phyloP scores from a whole-genome alignment of 2,113 vertebrate species.

The Willisornis vidua region DNA sequence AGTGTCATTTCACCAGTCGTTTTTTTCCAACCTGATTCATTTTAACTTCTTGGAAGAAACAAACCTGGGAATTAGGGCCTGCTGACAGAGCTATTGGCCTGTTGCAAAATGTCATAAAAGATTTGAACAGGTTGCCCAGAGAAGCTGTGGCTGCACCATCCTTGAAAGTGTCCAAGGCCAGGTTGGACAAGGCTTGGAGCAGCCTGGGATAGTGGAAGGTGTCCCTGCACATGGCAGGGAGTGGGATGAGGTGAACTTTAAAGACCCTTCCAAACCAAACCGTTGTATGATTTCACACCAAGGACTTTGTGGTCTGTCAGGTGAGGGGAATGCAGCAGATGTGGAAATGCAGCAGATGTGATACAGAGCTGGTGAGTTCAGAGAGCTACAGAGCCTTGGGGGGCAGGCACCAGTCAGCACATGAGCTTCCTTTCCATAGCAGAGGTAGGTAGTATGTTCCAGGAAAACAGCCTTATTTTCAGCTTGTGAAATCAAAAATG shows the following conservation, averaged over 20 bases:
- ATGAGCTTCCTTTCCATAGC: background rate
- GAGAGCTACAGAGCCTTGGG: fast-evolving
- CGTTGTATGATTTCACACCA: background rate
- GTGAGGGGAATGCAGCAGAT: background rate
- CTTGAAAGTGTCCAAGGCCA: background rate
- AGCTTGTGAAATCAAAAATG: background rate
- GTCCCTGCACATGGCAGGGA: too few relatives aligned
- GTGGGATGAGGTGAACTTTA: background rate
- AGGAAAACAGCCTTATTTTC: background rate
- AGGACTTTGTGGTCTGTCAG: background rate
- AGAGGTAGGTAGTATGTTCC: fast-evolving
- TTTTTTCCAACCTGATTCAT: background rate
- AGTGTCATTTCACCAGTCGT: fast-evolving
- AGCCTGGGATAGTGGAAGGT: fast-evolving
- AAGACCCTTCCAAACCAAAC: background rate
- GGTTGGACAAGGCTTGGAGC: background rate
- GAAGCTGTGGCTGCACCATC: background rate
- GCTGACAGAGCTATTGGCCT: background rate
- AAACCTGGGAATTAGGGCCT: background rate
- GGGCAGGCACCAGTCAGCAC: background rate
- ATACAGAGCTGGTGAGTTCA: background rate
- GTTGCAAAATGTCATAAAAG: fast-evolving
- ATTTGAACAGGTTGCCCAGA: background rate
- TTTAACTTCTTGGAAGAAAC: background rate
- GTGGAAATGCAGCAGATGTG: background rate